A percentile compares a stretch with the other conserved stretches of the same genome.
These are phyloP conservation scores for Ectropis grisescens DNA, from an alignment of 1,140 invertebrate genomes.

Conservation along the genomic window DNA sequence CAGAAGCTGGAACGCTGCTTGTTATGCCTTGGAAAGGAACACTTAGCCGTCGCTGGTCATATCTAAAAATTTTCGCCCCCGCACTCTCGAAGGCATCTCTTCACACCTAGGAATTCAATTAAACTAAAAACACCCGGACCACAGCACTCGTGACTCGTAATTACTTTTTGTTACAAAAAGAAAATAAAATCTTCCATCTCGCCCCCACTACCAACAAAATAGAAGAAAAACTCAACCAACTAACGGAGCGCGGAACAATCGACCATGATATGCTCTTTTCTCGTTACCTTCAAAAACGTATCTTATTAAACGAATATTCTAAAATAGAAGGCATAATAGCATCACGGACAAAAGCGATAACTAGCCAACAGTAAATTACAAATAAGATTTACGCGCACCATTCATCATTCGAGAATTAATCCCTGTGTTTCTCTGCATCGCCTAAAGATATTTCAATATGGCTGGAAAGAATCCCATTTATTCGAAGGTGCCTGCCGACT, in stretches of 20 bases:
- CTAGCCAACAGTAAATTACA: conserved; percentile 35
- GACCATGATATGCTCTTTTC: conserved; percentile 33
- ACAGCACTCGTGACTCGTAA: conserved; percentile 52
- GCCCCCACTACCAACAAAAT: conserved; percentile 26
- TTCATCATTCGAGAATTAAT: conserved; percentile 55
- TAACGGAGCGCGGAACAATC: conserved; percentile 45
- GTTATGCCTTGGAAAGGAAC: too few species aligned
- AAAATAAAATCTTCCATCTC: conserved; percentile 25
- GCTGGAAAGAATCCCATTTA: conserved; percentile 55
- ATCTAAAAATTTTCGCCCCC: too few species aligned
- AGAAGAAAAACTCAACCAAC: conserved; percentile 22
- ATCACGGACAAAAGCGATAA: conserved; percentile 25
- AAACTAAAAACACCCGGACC: conserved; percentile 41
- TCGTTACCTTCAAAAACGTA: conserved; percentile 12
- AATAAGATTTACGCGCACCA: conserved; percentile 42
- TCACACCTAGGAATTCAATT: conserved; percentile 64
- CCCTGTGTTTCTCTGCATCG: conserved; percentile 27
- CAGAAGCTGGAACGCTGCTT: too few species aligned
- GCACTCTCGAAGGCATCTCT: conserved; percentile 16
- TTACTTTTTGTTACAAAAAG: conserved; percentile 53
- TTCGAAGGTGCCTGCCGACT: conserved; percentile 35
- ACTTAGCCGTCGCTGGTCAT: too few species aligned
- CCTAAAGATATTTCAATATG: conserved; percentile 55
- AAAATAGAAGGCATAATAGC: conserved; percentile 4
- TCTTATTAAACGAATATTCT: conserved; percentile 9